phyloP scores from a whole-genome alignment of 2,113 vertebrate species.

The Anolis sagrei region DNA sequence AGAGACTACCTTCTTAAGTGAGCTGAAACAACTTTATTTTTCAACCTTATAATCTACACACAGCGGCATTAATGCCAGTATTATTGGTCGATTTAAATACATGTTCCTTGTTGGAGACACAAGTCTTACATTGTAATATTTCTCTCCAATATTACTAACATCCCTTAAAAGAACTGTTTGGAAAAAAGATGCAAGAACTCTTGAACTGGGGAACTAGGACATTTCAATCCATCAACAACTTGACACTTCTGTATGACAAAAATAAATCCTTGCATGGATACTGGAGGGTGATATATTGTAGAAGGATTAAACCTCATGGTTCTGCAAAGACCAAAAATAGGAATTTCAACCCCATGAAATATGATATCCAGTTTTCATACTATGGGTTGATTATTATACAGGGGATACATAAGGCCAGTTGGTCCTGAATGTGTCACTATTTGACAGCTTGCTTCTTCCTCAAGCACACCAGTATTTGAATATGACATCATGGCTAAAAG shows the following conservation, averaged over 20 bases:
- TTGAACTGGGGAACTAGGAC: neutral
- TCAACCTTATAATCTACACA: neutral
- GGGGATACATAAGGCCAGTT: neutral
- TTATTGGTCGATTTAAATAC: neutral
- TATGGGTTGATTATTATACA: neutral
- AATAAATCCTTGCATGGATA: neutral
- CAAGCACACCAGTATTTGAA: neutral
- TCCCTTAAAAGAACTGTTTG: neutral
- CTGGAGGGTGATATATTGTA: neutral
- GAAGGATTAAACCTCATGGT: slow-evolving; percentile 4
- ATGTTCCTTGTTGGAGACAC: neutral
- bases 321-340: neutral
- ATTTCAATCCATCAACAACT: neutral
- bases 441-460: slow-evolving; percentile 32
- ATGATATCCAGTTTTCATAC: neutral
- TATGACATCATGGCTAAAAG: slow-evolving; percentile 34
- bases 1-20: neutral
- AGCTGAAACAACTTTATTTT: neutral
- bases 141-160: slow-evolving; percentile 6
- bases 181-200: neutral
- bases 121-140: neutral
- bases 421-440: neutral
- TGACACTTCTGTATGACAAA: neutral
- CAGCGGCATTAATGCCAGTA: neutral
- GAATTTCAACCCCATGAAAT: slow-evolving; percentile 34